Evolutionary conservation across 2,113 vertebrate genomes (phyloP), one percentile per base, ranked within the genome.

Genomic region (Laterallus jamaicensis): DNA sequence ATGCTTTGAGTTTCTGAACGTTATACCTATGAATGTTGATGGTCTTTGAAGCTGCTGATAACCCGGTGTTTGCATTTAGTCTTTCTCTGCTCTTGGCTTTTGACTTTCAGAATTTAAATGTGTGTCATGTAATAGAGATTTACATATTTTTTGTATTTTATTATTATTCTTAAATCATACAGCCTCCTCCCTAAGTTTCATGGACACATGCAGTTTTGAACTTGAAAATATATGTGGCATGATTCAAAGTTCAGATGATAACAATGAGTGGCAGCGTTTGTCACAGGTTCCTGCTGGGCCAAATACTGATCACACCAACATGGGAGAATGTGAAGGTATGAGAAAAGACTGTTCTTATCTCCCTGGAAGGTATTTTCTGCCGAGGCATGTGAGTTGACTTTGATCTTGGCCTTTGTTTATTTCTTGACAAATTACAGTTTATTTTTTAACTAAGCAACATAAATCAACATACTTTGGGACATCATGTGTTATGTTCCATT

Each of bases 161-260:
- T 24, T 39, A n/a, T 50, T 50, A 31, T 35, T 71, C 52, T 54
- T 12, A 0, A 84, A 52, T 90, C 82, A 68, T 40, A 2, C 22
- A 99, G 99, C 98, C 55, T 97, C 98, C 63, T 98, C 98, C 54
- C 94, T 98, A 55, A 99, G 97, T 26, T 99, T 99, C 90, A 94
- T 99, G 98, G 99, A 99, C 90, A 98, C 98, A 0, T 99, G 99
- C 25, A 96, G 98, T 96, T 99, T 99, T 98, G 99, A 99, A 95
- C 93, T 98, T 80, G 98, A 98, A 66, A 99, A 99, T 77, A 98
- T 99, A 63, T 99, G 99, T 87, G 99, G 99, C 31, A 99, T 99
- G 99, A 97, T 99, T 96, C 99, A 99, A 97, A 98, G 98, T 91
- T 84, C 97, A 81, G 96, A n/a, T 7, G 97, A 98, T 86, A 96